Conservation (phyloP, 2,113 vertebrate species). For the Psilopsiagon aurifrons region DNA sequence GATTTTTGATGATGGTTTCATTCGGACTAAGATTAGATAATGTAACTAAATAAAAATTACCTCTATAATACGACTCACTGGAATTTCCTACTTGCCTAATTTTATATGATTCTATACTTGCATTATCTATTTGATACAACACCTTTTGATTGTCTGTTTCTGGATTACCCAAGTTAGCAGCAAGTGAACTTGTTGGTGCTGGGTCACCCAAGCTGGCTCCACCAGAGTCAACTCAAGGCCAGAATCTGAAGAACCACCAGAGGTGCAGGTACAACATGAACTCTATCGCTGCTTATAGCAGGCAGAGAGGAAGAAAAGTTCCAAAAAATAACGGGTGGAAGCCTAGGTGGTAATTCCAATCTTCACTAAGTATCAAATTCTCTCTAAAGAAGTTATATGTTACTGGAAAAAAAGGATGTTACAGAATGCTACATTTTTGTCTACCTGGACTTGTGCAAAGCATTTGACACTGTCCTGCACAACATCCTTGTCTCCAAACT, state of each 20-base stretch:
- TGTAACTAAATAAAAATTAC: neutral
- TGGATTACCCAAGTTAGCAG: neutral
- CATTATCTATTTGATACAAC: neutral
- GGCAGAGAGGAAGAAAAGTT: neutral
- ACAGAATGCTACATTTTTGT: neutral
- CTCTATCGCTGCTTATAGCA: neutral
- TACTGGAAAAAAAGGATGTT: neutral
- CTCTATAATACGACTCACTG: neutral
- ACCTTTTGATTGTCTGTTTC: neutral
- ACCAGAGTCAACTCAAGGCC: neutral
- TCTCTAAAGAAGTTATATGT: neutral
- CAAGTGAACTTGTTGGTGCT: neutral
- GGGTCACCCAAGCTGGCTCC: neutral
- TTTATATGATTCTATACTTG: neutral
- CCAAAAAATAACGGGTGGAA: neutral
- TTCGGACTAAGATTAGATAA: neutral
- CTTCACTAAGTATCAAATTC: neutral
- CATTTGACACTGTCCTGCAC: too few relatives aligned
- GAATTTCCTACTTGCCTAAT: neutral
- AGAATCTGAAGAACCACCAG: neutral
- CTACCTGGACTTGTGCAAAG: too few relatives aligned
- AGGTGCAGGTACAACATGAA: neutral
- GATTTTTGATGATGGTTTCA: neutral
- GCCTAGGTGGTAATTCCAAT: neutral
- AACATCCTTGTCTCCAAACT: too few relatives aligned